Conservation (phyloP, 2,797 vertebrate genomes). For the Enteromius fasciolatus region DNA sequence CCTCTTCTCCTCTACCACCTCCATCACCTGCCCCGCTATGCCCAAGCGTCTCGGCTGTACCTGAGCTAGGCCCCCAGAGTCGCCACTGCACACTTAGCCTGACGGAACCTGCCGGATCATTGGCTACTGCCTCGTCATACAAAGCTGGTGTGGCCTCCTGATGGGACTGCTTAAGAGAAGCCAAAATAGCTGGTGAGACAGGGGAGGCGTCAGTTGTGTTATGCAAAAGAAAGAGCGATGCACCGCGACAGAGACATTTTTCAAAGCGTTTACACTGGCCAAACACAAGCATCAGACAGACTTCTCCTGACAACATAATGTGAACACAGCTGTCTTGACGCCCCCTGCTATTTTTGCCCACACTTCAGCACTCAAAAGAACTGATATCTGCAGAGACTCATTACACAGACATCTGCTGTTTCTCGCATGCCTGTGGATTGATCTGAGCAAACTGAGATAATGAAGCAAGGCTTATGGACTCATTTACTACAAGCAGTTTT, state of each 20-base stretch:
- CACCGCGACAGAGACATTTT: conserved; percentile 32
- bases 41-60: conserved; percentile 76
- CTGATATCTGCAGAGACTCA: conserved; percentile 21
- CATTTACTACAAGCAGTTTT: neutral
- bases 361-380: conserved; percentile 55
- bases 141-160: conserved; percentile 60
- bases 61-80: conserved; percentile 78
- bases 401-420: conserved; percentile 21
- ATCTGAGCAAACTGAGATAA: neutral
- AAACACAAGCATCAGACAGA: conserved; percentile 40
- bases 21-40: conserved; percentile 80
- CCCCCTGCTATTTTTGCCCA: conserved; percentile 60
- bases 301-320: conserved; percentile 23
- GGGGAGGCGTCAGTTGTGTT: conserved; percentile 59
- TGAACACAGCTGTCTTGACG: conserved; percentile 36
- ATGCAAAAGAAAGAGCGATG: conserved; percentile 45
- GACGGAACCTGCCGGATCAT: conserved; percentile 57
- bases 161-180: conserved; percentile 63
- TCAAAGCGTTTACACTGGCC: conserved; percentile 19
- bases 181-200: conserved; percentile 42
- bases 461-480: conserved; percentile 1
- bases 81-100: conserved; percentile 68
- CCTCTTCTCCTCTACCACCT: conserved; percentile 77
- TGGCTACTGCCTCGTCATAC: conserved; percentile 50
- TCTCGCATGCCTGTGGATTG: conserved; percentile 29